These are phyloP conservation scores for Melieria picta DNA, from an alignment of 2,888 invertebrate species.

Conservation along the genomic window DNA sequence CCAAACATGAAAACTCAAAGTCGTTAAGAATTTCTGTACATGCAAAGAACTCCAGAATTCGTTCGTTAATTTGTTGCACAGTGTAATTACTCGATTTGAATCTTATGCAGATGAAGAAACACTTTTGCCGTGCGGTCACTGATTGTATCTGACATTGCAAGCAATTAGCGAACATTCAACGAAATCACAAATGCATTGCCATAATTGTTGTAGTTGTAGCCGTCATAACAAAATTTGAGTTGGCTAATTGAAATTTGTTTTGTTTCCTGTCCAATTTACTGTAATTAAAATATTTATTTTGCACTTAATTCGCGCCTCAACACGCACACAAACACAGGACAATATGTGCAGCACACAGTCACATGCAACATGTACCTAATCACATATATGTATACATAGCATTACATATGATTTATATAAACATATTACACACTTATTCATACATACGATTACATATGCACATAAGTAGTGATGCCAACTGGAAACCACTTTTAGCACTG, in stretches of 20 bases:
- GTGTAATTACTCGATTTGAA: no score
- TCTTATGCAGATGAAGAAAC: no score
- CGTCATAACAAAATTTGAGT: background rate
- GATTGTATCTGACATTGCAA: no score
- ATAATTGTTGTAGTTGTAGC: background rate
- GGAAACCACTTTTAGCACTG: no score
- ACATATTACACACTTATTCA: background rate
- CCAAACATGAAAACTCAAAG: no score
- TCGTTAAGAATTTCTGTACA: no score
- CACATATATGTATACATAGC: background rate
- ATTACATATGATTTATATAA: background rate
- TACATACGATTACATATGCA: background rate
- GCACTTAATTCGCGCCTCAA: constrained; percentile 4
- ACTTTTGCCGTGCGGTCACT: no score
- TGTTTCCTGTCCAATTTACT: background rate
- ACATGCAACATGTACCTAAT: background rate
- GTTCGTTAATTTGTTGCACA: no score
- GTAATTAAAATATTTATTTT: constrained; percentile 17
- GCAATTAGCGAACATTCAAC: no score
- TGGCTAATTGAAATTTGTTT: constrained; percentile 11
- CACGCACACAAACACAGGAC: constrained; percentile 2
- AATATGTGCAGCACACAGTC: background rate
- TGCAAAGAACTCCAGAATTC: no score
- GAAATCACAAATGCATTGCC: no score
- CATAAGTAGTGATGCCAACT: no score